Evolutionary conservation across 2,113 vertebrate genomes (phyloP).

Genomic region (Hippocampus comes): DNA sequence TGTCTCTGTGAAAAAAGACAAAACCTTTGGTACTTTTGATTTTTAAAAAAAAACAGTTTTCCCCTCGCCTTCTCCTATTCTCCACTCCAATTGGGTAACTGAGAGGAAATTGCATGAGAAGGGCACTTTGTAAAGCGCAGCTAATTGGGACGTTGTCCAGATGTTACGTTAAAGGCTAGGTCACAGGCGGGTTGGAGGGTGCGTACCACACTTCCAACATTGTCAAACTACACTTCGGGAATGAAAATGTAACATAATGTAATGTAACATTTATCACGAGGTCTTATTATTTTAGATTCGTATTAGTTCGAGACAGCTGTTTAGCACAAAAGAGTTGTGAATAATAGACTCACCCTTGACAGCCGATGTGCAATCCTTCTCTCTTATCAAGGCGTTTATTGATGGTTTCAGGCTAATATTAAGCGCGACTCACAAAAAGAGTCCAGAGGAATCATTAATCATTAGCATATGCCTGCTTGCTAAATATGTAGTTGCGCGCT

Average conservation of each 20-base stretch:
- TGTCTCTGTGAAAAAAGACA: not conserved
- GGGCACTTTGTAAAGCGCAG: conserved; percentile 36
- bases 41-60: too few species aligned
- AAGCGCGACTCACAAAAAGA: conserved; percentile 31
- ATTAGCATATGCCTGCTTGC: not conserved
- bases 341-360: conserved; percentile 26
- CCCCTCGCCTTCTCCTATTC: not conserved
- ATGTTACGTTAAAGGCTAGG: conserved; percentile 66
- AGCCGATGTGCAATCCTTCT: conserved; percentile 13
- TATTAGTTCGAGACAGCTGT: not conserved
- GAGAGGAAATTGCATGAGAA: not conserved
- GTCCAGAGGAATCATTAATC: conserved; percentile 18
- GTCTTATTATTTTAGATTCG: not conserved
- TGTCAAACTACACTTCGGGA: conserved; percentile 8
- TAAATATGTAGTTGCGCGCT: not conserved
- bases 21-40: not conserved
- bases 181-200: conserved; percentile 41
- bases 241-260: conserved; percentile 6
- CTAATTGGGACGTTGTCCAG: conserved; percentile 69
- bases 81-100: not conserved
- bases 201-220: conserved; percentile 14
- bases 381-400: conserved; percentile 2
- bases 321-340: conserved; percentile 4
- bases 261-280: not conserved
- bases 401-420: conserved; percentile 17